phyloP scores from a whole-genome alignment of 2,797 vertebrate species.

The Otolemur crassicaudatus region DNA sequence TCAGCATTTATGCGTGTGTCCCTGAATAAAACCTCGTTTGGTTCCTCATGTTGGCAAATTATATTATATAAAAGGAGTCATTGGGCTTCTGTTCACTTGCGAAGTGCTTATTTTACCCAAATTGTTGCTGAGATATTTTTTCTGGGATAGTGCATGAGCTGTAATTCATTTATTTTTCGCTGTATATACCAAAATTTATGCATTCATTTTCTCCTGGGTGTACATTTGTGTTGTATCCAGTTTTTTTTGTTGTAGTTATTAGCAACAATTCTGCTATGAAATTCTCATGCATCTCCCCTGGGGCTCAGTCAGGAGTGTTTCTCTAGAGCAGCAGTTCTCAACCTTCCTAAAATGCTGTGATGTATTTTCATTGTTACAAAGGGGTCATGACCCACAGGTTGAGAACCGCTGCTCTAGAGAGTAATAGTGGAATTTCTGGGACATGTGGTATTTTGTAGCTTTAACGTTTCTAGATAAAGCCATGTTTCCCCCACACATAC shows the following conservation, averaged over 20 bases:
- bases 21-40: background rate
- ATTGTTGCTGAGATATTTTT: background rate
- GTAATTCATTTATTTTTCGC: background rate
- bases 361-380: too few species aligned
- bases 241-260: background rate
- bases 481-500: background rate
- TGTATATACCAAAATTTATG: background rate
- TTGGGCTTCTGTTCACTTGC: background rate
- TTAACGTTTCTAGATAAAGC: conserved; percentile 10
- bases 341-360: too few species aligned
- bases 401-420: background rate
- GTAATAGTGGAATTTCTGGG: background rate
- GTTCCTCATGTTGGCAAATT: background rate
- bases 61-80: background rate
- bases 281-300: background rate
- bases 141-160: background rate
- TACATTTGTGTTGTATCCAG: background rate
- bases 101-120: background rate
- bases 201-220: background rate
- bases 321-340: background rate
- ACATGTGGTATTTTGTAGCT: background rate
- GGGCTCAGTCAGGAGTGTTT: background rate
- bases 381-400: too few species aligned
- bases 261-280: conserved; percentile 17
- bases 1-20: background rate